Base-by-base conservation (phyloP, 2,888 invertebrate species). In the Spilarctia lutea region DNA sequence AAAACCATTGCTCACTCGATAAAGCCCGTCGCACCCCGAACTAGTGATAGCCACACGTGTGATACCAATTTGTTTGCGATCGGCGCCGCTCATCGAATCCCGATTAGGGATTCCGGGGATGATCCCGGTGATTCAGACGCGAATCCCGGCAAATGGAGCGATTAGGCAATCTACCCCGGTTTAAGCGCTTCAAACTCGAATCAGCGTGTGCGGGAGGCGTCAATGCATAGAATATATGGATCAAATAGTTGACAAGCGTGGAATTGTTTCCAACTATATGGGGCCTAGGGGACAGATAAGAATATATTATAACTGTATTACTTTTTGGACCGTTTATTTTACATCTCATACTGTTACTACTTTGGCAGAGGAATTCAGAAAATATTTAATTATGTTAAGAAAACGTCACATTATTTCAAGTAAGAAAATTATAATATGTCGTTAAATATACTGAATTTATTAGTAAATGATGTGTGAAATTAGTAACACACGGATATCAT, bases 61-160 rank as follows among this genome's bases (percentile, higher is more conserved):
- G 87, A 83, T 85, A 86, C 83, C 88, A 82, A 92, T 92, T 91
- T 93, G 91, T 91, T 91, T 90, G 91, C 86, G 84, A 90, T 91
- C 87, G 86, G 82, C 85, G 87, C 79, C 87, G 87, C 88, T 90
- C 91, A 88, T 91, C 88, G 90, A 87, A 90, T 89, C 82, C 89
- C 89, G 90, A 92, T 92, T 89, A 91, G 88, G 90, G 90, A 90
- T 92, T 89, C 89, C 81, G 85, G 85, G 86, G 83, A 84, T 91
- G 88, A 90, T 88, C 89, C 88, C 86, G 84, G 84, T 83, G 89
- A 91, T 91, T 90, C 90, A 79, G 78, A 83, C 84, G 88, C 81
- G 86, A 86, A 90, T 90, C 91, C 89, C 88, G 89, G 89, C 85
- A 92, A 92, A 92, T 91, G 91, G 92, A 88, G 85, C 90, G 92